Evolutionary conservation across 2,113 vertebrate species (phyloP), one percentile per base, ranked within the genome.

Genomic region (Alethe diademata): DNA sequence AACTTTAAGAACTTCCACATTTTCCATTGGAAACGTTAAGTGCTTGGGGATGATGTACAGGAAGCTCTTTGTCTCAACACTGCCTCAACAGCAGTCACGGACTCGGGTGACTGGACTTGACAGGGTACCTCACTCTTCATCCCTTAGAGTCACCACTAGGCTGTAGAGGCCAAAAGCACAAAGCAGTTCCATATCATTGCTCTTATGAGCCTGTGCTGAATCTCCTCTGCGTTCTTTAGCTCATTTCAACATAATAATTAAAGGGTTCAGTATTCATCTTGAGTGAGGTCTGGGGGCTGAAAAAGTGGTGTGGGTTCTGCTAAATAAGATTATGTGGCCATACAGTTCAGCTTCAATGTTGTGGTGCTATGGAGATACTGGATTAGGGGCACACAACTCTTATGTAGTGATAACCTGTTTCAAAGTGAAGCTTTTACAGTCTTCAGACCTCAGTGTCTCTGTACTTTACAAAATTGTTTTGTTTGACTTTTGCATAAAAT

Each of bases 141-240:
- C 65, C 24, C 35, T 47, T 33, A 17, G 51, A n/a, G 36, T 57
- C 69, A 26, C n/a, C 2, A 1, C 12, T 19, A 53, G 57, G 47
- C 50, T 43, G 2, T 13, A 35, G 66, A 48, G 57, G 42, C 22
- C 35, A 28, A 69, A 58, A 61, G 14, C 36, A 47, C 50, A 25
- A 61, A 81, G 50, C 48, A 75, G 19, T 70, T 92, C 38, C 3
- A 0, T 36, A 7, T 58, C 8, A 11, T 58, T 58, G 31, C 13
- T 2, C 85, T 43, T 48, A 5, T 13, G 25, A n/a, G n/a, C 58
- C 73, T 53, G 29, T 53, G 56, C 74, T 83, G 38, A 61, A 36
- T 72, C n/a, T 76, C 14, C 40, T 25, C 53, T 71, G 19, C 0
- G 0, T 31, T 79, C 29, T 19, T 35, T 16, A 40, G 35, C 22